A percentile compares a stretch with the other conserved stretches of the same genome.
Evolutionary conservation across 2,797 vertebrate genomes (phyloP).

Genomic region (Lepus townsendii): DNA sequence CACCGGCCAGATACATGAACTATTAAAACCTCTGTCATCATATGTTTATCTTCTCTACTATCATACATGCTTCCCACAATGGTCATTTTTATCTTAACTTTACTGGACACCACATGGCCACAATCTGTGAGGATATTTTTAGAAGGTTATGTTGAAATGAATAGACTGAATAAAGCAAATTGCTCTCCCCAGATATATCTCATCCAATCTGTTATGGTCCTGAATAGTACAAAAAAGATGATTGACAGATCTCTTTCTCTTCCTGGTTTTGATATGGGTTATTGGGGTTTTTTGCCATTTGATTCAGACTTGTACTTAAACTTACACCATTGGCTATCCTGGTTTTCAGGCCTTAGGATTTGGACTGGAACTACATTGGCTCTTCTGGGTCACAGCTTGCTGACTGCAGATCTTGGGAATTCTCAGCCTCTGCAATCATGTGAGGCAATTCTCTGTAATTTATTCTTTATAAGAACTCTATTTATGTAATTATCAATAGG

Average conservation of each 20-base stretch:
- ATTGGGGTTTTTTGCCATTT: background rate
- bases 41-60: background rate
- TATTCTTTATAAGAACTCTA: background rate
- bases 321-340: background rate
- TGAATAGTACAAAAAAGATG: background rate
- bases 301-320: background rate
- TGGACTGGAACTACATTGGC: background rate
- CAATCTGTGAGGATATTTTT: background rate
- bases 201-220: background rate
- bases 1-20: too few species aligned
- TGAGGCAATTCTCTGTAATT: background rate
- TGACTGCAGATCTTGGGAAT: background rate
- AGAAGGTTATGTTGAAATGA: background rate
- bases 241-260: background rate
- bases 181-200: background rate
- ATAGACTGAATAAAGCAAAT: background rate
- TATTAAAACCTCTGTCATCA: background rate
- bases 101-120: background rate
- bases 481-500: too few species aligned
- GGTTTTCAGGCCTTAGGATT: background rate
- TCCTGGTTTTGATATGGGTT: background rate
- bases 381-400: background rate
- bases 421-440: background rate
- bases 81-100: background rate
- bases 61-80: rapidly evolving